Conservation (phyloP, 2,888 invertebrate genomes). For the Drosophila gaucha region DNA sequence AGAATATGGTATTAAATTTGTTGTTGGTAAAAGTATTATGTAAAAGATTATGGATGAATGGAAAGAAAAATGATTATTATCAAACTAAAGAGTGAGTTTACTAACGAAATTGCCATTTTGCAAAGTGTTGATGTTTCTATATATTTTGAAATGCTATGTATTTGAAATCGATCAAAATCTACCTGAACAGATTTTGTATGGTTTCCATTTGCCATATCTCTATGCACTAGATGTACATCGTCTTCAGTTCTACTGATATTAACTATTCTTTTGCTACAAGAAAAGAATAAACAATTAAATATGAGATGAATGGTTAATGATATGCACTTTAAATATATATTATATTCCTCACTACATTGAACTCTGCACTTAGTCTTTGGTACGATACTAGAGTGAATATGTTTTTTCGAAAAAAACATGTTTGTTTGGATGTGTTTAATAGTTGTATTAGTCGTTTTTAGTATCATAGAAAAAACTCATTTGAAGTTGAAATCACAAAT, state of each 20-base stretch:
- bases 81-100: conserved; percentile 65
- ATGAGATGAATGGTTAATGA: conserved; percentile 52
- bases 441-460: not conserved
- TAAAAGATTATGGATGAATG: conserved; percentile 30
- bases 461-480: no score
- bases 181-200: conserved; percentile 92
- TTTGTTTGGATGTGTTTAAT: not conserved
- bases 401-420: not conserved
- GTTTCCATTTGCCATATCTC: conserved; percentile 89
- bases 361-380: conserved; percentile 50
- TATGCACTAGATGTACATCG: conserved; percentile 90
- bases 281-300: conserved; percentile 81
- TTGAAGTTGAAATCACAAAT: not conserved
- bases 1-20: not conserved
- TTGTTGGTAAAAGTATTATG: not conserved
- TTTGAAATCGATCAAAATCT: conserved; percentile 82
- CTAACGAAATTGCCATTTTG: conserved; percentile 53
- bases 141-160: conserved; percentile 39
- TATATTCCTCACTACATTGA: conserved; percentile 32
- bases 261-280: conserved; percentile 90
- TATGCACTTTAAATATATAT: conserved; percentile 13
- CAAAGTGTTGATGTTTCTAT: conserved; percentile 47
- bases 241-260: conserved; percentile 91
- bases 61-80: conserved; percentile 62
- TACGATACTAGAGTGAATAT: conserved; percentile 22